Evolutionary conservation across 2,797 vertebrate species (phyloP).

Genomic region (Alosa sapidissima): DNA sequence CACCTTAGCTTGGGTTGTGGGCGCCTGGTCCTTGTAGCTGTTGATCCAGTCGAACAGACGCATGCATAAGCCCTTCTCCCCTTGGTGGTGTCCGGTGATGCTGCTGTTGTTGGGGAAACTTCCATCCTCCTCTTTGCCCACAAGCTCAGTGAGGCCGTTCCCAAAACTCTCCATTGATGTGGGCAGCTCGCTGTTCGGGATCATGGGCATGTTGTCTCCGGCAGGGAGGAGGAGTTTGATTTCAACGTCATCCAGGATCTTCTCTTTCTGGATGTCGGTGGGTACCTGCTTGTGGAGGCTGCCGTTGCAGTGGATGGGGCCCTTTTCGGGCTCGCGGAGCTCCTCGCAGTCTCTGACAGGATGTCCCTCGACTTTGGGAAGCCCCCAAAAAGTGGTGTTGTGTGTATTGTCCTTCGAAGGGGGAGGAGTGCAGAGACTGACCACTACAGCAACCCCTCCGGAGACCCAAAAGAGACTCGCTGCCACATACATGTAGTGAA

Average conservation of each 20-base stretch:
- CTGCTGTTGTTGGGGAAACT: conserved; percentile 30
- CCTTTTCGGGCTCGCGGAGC: conserved; percentile 70
- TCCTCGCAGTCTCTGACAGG: conserved; percentile 68
- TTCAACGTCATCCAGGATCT: conserved; percentile 75
- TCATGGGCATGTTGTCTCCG: conserved; percentile 73
- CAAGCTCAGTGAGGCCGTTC: conserved; percentile 77
- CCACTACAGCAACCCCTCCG: conserved; percentile 81
- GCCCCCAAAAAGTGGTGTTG: conserved; percentile 91
- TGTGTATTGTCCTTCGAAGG: conserved; percentile 83
- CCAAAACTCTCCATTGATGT: conserved; percentile 81
- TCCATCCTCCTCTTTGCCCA: conserved; percentile 70
- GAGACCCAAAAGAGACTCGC: conserved; percentile 93
- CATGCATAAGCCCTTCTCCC: conserved; percentile 62
- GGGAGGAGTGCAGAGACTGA: conserved; percentile 88
- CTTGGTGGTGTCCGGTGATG: conserved; percentile 20
- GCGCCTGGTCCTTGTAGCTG: conserved; percentile 78
- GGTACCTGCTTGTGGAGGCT: conserved; percentile 71
- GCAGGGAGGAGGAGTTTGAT: conserved; percentile 84
- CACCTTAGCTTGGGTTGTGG: conserved; percentile 70
- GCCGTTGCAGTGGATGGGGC: conserved; percentile 44
- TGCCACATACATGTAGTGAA: conserved; percentile 98
- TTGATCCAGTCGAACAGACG: conserved; percentile 85
- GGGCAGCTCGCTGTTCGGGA: conserved; percentile 81
- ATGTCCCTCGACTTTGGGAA: conserved; percentile 64
- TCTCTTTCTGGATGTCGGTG: conserved; percentile 73